These are phyloP conservation scores for Teleopsis dalmanni DNA, from an alignment of 1,140 invertebrate genomes.

Conservation along the genomic window DNA sequence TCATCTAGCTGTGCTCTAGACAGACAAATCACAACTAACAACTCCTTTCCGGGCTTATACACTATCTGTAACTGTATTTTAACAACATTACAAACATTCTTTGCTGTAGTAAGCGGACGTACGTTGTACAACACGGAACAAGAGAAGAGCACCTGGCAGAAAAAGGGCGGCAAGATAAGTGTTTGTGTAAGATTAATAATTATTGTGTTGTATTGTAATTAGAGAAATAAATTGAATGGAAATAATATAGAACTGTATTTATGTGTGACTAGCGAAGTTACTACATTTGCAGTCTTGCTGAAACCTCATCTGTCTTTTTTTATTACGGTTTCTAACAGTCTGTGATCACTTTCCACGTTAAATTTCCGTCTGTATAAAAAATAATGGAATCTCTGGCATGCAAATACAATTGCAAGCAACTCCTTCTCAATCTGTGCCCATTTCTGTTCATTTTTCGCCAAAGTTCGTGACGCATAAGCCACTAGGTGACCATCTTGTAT, in stretches of 20 bases:
- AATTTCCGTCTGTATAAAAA: slow-evolving; percentile 31
- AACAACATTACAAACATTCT: not conserved
- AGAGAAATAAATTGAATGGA: no score
- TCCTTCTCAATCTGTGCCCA: slow-evolving; percentile 45
- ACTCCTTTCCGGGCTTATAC: slow-evolving; percentile 21
- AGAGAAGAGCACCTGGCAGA: no score
- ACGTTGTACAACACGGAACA: no score
- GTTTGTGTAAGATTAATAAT: no score
- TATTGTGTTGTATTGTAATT: no score
- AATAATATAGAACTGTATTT: no score
- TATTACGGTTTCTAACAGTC: slow-evolving; percentile 32
- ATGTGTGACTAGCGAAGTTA: no score
- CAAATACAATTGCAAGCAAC: slow-evolving; percentile 40
- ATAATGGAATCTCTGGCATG: slow-evolving; percentile 38
- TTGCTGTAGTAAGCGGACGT: no score
- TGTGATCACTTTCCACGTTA: slow-evolving; percentile 41
- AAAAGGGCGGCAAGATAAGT: no score
- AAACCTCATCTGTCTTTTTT: slow-evolving; percentile 25
- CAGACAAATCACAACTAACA: slow-evolving; percentile 16
- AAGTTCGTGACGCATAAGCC: slow-evolving; percentile 32
- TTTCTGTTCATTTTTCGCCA: slow-evolving; percentile 27
- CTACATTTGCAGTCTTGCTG: slow-evolving; percentile 33
- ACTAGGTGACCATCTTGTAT: slow-evolving; percentile 27
- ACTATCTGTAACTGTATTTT: slow-evolving; percentile 10
- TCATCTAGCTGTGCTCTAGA: slow-evolving; percentile 11